A percentile compares a stretch with the other conserved stretches of the same genome.
Conservation (phyloP, 2,888 invertebrate species). For the Carcina quercana region DNA sequence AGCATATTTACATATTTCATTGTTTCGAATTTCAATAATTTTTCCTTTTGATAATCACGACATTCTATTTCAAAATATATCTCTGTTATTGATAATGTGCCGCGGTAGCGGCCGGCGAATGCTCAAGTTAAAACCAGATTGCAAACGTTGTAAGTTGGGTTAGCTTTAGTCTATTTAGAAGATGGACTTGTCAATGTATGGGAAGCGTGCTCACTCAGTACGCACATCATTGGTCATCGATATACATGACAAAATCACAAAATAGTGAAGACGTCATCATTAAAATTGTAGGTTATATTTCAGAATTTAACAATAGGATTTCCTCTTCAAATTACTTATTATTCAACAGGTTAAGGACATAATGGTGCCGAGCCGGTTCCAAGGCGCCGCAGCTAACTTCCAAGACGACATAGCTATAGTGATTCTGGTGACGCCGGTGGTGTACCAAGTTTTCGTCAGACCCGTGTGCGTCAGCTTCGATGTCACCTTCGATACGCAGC, state of each 20-base stretch:
- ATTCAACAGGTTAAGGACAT: conserved; percentile 44
- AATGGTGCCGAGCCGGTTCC: conserved; percentile 53
- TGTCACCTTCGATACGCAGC: conserved; percentile 26
- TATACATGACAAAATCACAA: not conserved
- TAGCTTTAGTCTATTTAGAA: too few relatives aligned
- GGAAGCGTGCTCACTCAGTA: not conserved
- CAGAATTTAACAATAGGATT: not conserved
- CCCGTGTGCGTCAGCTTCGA: conserved; percentile 68
- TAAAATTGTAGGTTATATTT: not conserved
- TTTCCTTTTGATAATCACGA: too few relatives aligned
- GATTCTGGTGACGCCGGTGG: conserved; percentile 42
- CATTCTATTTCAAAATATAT: too few relatives aligned
- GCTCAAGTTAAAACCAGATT: too few relatives aligned
- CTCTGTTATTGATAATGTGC: too few relatives aligned
- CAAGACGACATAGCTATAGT: conserved; percentile 74
- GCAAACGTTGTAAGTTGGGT: too few relatives aligned
- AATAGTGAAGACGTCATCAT: not conserved
- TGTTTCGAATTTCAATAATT: too few relatives aligned
- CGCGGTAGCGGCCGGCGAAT: too few relatives aligned
- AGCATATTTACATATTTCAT: too few relatives aligned
- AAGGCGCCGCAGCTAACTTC: conserved; percentile 62
- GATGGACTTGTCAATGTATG: too few relatives aligned
- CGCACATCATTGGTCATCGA: not conserved
- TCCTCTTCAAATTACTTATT: not conserved
- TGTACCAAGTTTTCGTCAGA: conserved; percentile 47